phyloP scores from a whole-genome alignment of 2,797 vertebrate genomes.

The Bryconaethiops microstoma region DNA sequence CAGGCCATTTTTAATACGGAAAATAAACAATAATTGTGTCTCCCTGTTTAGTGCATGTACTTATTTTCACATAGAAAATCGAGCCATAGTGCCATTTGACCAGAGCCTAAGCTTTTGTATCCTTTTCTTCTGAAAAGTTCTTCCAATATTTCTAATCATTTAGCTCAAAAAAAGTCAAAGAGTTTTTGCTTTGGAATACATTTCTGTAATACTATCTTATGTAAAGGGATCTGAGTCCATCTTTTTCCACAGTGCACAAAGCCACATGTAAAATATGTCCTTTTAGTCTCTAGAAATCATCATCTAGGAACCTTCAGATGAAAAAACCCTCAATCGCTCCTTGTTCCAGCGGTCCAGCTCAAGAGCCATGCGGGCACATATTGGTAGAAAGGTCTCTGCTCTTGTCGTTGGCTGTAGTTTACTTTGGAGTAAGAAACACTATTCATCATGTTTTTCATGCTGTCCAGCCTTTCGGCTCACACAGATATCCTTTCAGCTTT shows the following conservation, averaged over 20 bases:
- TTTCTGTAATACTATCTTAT: not conserved
- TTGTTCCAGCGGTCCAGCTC: constrained; percentile 26
- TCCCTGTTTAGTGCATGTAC: no score
- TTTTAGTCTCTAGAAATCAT: not conserved
- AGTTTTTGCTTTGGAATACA: no score
- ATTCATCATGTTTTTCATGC: constrained; percentile 42
- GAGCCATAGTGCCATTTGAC: no score
- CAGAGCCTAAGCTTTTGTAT: no score
- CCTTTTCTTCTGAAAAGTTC: no score
- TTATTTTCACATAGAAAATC: no score
- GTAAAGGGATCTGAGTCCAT: not conserved
- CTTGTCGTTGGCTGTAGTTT: constrained; percentile 36
- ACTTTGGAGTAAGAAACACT: constrained; percentile 37
- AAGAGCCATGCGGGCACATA: not conserved
- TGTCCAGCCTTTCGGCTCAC: constrained; percentile 15
- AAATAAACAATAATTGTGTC: no score
- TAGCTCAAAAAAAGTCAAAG: no score
- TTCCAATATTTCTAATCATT: no score
- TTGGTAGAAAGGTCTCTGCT: constrained; percentile 29
- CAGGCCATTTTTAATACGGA: no score
- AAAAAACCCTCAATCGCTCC: constrained; percentile 16
- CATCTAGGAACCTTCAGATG: constrained; percentile 32
- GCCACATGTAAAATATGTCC: not conserved
- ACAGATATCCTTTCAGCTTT: constrained; percentile 43
- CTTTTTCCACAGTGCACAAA: not conserved